Evolutionary conservation across 2,888 invertebrate genomes (phyloP), one percentile per base, ranked within the genome.

Genomic region (Melipona beecheii): DNA sequence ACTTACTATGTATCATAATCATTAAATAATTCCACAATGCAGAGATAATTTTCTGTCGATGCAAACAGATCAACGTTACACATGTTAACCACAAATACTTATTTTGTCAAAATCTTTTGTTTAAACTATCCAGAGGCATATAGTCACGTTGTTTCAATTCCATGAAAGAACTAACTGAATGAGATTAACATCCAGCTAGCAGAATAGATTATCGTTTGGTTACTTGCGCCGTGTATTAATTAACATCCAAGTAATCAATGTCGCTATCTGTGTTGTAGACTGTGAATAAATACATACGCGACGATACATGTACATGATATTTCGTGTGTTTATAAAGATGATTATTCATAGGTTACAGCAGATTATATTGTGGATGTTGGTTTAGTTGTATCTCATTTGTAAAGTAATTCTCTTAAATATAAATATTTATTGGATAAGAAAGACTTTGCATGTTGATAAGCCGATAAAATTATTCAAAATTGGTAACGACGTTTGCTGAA

Each of bases 241-340:
- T 83, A 83, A 54, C 56, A 73, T 69, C 24, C 72, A 17, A 50
- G 64, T 64, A 83, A 80, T 80, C 69, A 80, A 73, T 80, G 52
- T 13, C 54, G 72, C 69, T 64, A 69, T 27, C 62, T 43, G 36
- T 24, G 50, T 15, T 66, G 60, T 52, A 68, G 56, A 80, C 27
- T 76, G 72, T 24, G 62, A 64, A 58, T 73, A 81, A 65, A 73
- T 50, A 69, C 36, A 60, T 17, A 56, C 27, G 50, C 19, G 43
- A 6, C n/a, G 2, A 19, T 27, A 54, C 9, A 31, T n/a, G 24
- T 24, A 1, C 24, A 27, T 21, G 19, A 36, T 21, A 43, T 75
- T 24, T 13, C 43, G 17, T 58, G 69, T 27, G 17, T 60, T 56
- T 27, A 43, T 54, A 54, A 75, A 66, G 43, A 36, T 36, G 52